Evolutionary conservation across 1,140 invertebrate species (phyloP), one percentile per base, ranked within the genome.

Genomic region (Papilio helenus): DNA sequence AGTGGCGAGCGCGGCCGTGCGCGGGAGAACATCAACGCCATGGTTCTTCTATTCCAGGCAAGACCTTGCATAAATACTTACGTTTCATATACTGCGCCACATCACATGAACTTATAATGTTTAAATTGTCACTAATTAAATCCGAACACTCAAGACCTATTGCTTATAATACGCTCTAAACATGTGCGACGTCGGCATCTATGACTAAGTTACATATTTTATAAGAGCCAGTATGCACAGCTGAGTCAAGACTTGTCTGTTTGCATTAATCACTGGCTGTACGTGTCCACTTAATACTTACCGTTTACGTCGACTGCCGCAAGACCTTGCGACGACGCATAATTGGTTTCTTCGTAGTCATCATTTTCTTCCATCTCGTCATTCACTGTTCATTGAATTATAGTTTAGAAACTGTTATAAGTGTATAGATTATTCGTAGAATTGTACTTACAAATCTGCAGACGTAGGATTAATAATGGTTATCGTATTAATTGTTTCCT

Each of bases 21-120:
- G 88, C 88, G 89, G 89, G 89, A 89, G 89, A 89, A 83, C 85
- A 80, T 76, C 80, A 81, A 80, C 80, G 83, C 85, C 81, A 42
- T 42, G 34, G 55, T 87, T 87, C 89, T 87, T 87, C 89, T 90
- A 89, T 89, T 89, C 86, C 86, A 87, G 87, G 86, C 86, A 85
- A 81, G 85, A 90, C 89, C 89, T 90, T 90, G 88, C 85, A 84
- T 84, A 80, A 80, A 71, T 76, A 29, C 73, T 58, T 79, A 51
- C 58, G 42, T 42, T 49, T 79, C 26, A 72, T 39, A 79, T 78
- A 78, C 44, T 68, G 65, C 76, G 34, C 71, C 42, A 61, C 61
- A 46, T 74, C 49, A 23, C 34, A 23, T 49, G 1, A 58, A 58
- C 20, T 61, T 61, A 23, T 61, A 26, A 26, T 26, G 3, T 14